Conservation (phyloP, 2,797 vertebrate genomes). For the Eulemur rubriventer region DNA sequence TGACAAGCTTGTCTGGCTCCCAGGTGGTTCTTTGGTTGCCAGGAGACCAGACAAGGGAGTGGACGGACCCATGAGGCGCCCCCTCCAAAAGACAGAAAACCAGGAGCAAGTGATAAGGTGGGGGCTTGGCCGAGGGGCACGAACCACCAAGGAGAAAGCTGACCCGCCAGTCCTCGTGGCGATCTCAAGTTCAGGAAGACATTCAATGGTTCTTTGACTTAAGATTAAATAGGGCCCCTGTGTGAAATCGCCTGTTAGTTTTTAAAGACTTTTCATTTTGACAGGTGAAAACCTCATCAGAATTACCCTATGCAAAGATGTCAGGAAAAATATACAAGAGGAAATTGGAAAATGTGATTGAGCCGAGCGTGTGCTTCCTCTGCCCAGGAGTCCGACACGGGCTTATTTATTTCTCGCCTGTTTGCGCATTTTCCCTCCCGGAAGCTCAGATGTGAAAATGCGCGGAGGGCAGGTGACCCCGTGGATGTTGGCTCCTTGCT, state of each 20-base stretch:
- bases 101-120: not conserved
- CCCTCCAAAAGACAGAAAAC: not conserved
- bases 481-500: not conserved
- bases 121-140: not conserved
- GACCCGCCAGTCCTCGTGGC: not conserved
- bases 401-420: not conserved
- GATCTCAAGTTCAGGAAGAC: not conserved
- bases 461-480: conserved; percentile 1
- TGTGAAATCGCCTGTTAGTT: conserved; percentile 23
- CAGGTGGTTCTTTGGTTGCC: conserved; percentile 6
- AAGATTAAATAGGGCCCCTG: conserved; percentile 56
- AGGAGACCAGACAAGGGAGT: not conserved
- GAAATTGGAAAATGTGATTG: conserved; percentile 62
- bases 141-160: not conserved
- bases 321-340: conserved; percentile 53
- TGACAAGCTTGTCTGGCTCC: not conserved
- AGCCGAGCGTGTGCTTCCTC: not conserved
- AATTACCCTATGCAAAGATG: conserved; percentile 55
- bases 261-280: conserved; percentile 62
- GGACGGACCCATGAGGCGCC: not conserved
- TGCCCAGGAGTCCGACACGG: not conserved
- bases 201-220: conserved; percentile 48
- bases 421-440: not conserved
- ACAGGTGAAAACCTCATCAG: conserved; percentile 62
- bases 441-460: not conserved